Base-by-base conservation (phyloP, 1,140 invertebrate genomes). In the Zaprionus nigranus region DNA sequence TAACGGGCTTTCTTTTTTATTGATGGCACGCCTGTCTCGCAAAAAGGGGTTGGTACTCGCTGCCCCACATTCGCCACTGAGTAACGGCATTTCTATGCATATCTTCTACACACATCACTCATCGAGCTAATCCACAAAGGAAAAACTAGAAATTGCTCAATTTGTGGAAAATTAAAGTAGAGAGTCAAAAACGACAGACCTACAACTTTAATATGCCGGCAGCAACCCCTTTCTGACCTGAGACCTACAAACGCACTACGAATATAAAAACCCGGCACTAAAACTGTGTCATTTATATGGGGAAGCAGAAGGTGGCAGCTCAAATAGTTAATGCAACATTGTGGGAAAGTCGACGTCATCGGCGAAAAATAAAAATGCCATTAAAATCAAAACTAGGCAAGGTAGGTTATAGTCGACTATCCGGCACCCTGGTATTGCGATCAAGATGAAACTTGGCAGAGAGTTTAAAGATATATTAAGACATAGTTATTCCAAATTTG, bases 321-420 rank as follows among this genome's bases (percentile, higher is more conserved):
- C 20, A 17, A 11, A n/a, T 30, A 58, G 17, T 36, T 57, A 62
- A 61, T 70, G 67, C 67, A 61, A 66, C 62, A 67, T 56, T 68
- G 67, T 63, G 49, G 28, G n/a, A 59, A 67, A 38, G 72, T 36
- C 79, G 66, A 84, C 80, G 78, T 83, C 83, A 87, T 78, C 77
- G 70, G 43, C 40, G 36, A 49, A 81, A 81, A 81, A 84, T 81
- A 81, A 88, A 83, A 90, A 63, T 73, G 75, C 43, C 62, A 84
- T 90, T 75, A 81, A 84, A 88, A 81, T 70, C 58, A 46, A 34
- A 46, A 58, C 62, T 65, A 61, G n/a, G 1, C n/a, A 12, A 5
- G n/a, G 20, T 38, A 62, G 7, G 7, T 15, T 2, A 1, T 15
- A n/a, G 1, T 38, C 15, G 15, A 58, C 59, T 58, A 3, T 0